These are phyloP conservation scores for Philereme vetulata DNA, from an alignment of 2,888 invertebrate genomes.

Conservation along the genomic window DNA sequence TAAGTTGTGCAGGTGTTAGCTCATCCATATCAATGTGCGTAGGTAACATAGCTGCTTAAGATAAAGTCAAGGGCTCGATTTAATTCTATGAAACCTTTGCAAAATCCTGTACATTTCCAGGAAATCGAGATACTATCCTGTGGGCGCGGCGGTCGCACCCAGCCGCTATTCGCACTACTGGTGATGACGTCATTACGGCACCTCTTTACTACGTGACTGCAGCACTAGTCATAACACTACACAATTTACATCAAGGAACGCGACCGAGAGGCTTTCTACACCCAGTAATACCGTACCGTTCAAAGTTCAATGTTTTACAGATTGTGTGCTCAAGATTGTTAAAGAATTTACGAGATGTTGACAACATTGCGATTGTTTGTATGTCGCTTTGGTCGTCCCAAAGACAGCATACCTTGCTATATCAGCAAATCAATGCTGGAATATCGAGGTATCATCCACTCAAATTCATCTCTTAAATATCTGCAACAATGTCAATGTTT, in stretches of 20 bases:
- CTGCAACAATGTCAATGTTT: constrained; percentile 26
- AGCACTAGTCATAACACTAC: constrained; percentile 39
- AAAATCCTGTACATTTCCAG: constrained; percentile 54
- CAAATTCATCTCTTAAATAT: constrained; percentile 15
- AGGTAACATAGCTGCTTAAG: no score
- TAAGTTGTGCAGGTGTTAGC: not conserved
- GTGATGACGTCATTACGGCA: constrained; percentile 53
- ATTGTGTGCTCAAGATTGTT: constrained; percentile 17
- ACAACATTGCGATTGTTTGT: constrained; percentile 1
- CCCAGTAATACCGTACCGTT: constrained; percentile 5
- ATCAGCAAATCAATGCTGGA: not conserved
- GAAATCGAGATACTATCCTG: constrained; percentile 87
- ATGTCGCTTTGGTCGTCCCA: not conserved
- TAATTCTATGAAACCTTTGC: no score
- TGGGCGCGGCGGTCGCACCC: constrained; percentile 72
- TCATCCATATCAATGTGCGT: not conserved
- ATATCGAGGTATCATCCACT: not conserved
- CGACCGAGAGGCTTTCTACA: constrained; percentile 33
- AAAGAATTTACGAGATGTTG: constrained; percentile 12
- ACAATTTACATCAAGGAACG: constrained; percentile 38
- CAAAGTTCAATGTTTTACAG: constrained; percentile 20
- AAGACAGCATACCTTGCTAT: no score
- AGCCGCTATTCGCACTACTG: constrained; percentile 53
- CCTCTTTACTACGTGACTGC: constrained; percentile 70
- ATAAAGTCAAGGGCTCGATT: no score